Percentiles rank a stretch among this genome's conserved stretches.
These are phyloP conservation scores for Diceros bicornis DNA, from an alignment of 2,797 vertebrate genomes.

Conservation along the genomic window DNA sequence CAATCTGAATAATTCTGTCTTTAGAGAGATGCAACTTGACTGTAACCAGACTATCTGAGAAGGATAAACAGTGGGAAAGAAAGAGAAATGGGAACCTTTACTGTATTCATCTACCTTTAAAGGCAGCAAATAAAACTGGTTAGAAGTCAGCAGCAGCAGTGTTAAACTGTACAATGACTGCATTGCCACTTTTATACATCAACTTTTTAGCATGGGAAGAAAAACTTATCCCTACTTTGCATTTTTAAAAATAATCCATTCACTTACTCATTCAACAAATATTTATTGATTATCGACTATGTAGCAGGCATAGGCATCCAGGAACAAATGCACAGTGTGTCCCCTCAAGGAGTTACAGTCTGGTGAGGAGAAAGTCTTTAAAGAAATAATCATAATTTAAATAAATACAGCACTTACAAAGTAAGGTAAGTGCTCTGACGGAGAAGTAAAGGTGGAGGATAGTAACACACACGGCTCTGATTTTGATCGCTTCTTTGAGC, in stretches of 20 bases:
- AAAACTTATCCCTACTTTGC: neutral
- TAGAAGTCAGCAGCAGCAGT: neutral
- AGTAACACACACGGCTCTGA: neutral
- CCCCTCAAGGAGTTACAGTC: neutral
- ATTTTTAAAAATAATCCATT: neutral
- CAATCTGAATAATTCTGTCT: neutral
- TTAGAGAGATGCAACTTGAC: slow-evolving; percentile 26
- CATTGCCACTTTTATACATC: neutral
- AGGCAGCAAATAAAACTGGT: neutral
- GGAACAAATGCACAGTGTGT: neutral
- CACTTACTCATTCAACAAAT: neutral
- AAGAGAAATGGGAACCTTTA: neutral
- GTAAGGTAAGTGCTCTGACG: neutral
- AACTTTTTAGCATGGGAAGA: neutral
- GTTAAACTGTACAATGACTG: neutral
- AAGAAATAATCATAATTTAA: neutral
- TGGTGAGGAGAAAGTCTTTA: neutral
- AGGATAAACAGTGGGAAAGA: neutral
- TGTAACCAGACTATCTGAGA: neutral
- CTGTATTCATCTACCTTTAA: neutral
- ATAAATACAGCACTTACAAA: neutral
- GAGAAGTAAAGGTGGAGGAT: neutral
- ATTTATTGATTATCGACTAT: neutral
- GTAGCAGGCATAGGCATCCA: neutral
- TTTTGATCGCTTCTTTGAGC: neutral